A percentile compares a stretch with the other conserved stretches of the same genome.
Conservation (phyloP, 1,140 invertebrate species). For the Trachymyrmex cornetzi region DNA sequence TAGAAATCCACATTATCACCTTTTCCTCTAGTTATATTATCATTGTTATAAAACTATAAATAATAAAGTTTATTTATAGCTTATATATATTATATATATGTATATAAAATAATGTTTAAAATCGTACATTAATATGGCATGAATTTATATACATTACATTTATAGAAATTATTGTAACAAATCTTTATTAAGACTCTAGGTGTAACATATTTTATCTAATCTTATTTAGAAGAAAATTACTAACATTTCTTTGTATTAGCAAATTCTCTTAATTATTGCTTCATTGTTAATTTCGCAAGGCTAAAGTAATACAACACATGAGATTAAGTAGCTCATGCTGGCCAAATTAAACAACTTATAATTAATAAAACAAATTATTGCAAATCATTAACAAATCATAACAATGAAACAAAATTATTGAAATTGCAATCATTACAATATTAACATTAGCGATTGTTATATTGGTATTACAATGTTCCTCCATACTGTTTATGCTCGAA, state of each 20-base stretch:
- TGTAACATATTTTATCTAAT: background rate
- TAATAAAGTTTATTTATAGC: no score
- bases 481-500: slow-evolving; percentile 29
- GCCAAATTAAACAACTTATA: slow-evolving; percentile 6
- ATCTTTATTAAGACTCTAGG: background rate
- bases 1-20: no score
- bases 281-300: slow-evolving; percentile 11
- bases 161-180: background rate
- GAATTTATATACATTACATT: background rate
- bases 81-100: no score
- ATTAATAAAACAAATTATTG: background rate
- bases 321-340: background rate
- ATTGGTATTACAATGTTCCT: background rate
- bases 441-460: slow-evolving; percentile 25
- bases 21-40: no score
- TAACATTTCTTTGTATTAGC: background rate
- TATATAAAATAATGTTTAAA: background rate
- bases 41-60: no score
- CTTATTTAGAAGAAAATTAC: background rate
- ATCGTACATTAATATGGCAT: background rate
- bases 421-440: background rate
- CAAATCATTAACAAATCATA: slow-evolving; percentile 5
- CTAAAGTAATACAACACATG: background rate
- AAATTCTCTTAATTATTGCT: background rate
- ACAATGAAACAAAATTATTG: background rate